Conservation (phyloP, 2,113 vertebrate genomes). For the Siphamia tubifer region DNA sequence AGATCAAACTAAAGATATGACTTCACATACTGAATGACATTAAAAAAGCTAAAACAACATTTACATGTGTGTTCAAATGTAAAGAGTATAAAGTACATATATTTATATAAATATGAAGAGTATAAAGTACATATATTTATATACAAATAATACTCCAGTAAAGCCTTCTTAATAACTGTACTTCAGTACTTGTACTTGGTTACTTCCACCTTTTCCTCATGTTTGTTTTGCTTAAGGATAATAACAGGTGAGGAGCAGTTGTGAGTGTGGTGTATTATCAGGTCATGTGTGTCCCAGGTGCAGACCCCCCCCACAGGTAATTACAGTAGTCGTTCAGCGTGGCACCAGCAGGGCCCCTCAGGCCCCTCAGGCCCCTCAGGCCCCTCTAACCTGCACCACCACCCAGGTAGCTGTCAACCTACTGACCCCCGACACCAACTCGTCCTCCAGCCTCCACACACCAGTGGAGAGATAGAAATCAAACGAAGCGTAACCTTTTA, state of each 20-base stretch:
- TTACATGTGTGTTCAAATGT: too few species aligned
- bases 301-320: constrained; percentile 69
- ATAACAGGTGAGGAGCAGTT: constrained; percentile 46
- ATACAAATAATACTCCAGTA: too few species aligned
- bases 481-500: constrained; percentile 71
- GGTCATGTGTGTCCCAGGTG: constrained; percentile 68
- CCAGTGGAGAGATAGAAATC: constrained; percentile 61
- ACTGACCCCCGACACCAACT: constrained; percentile 44
- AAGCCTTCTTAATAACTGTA: too few species aligned
- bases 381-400: constrained; percentile 61
- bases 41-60: too few species aligned
- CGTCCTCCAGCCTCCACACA: constrained; percentile 50
- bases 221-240: too few species aligned
- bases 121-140: too few species aligned
- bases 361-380: constrained; percentile 63
- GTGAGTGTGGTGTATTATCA: constrained; percentile 68
- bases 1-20: too few species aligned
- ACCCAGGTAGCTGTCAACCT: constrained; percentile 79
- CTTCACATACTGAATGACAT: too few species aligned
- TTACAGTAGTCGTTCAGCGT: constrained; percentile 74
- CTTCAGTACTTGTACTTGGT: too few species aligned
- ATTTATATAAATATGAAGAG: too few species aligned
- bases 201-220: too few species aligned
- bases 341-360: constrained; percentile 65
- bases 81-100: too few species aligned